Evolutionary conservation across 2,797 vertebrate genomes (phyloP).

Genomic region (Anguilla obscura): DNA sequence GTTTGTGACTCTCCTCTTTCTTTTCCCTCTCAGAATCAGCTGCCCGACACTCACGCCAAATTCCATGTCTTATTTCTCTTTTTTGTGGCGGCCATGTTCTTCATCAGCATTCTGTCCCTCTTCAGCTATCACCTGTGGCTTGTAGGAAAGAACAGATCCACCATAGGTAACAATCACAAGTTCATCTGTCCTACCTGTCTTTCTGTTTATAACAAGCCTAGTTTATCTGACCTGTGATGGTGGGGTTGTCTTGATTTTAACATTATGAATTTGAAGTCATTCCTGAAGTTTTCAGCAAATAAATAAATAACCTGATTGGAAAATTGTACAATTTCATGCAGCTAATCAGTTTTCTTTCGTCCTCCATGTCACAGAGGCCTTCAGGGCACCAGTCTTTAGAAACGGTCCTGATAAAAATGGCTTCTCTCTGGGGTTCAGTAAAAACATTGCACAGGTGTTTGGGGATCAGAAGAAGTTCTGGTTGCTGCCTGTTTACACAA

Average conservation of each 20-base stretch:
- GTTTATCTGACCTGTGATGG: not conserved
- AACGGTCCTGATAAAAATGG: slow-evolving; percentile 91
- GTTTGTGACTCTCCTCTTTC: slow-evolving; percentile 31
- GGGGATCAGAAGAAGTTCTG: slow-evolving; percentile 88
- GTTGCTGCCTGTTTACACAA: slow-evolving; percentile 87
- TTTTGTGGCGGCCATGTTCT: slow-evolving; percentile 95
- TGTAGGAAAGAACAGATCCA: slow-evolving; percentile 92
- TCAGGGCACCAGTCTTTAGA: slow-evolving; percentile 86
- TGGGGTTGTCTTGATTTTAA: not conserved
- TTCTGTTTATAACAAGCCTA: not conserved
- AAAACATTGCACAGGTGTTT: slow-evolving; percentile 87
- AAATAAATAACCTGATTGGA: not conserved
- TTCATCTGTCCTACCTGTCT: not conserved
- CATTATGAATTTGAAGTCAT: not conserved
- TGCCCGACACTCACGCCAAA: slow-evolving; percentile 83
- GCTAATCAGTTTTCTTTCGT: not conserved
- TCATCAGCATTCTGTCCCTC: slow-evolving; percentile 90
- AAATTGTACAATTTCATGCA: not conserved
- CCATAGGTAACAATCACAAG: slow-evolving; percentile 81
- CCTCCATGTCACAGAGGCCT: slow-evolving; percentile 79
- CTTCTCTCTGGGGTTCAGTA: slow-evolving; percentile 87
- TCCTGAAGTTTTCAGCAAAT: not conserved
- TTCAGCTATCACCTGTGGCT: slow-evolving; percentile 96
- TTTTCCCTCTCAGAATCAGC: slow-evolving; percentile 77
- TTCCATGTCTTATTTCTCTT: slow-evolving; percentile 97